These are phyloP conservation scores for Tenualosa ilisha DNA, from an alignment of 2,797 vertebrate species.

Conservation along the genomic window DNA sequence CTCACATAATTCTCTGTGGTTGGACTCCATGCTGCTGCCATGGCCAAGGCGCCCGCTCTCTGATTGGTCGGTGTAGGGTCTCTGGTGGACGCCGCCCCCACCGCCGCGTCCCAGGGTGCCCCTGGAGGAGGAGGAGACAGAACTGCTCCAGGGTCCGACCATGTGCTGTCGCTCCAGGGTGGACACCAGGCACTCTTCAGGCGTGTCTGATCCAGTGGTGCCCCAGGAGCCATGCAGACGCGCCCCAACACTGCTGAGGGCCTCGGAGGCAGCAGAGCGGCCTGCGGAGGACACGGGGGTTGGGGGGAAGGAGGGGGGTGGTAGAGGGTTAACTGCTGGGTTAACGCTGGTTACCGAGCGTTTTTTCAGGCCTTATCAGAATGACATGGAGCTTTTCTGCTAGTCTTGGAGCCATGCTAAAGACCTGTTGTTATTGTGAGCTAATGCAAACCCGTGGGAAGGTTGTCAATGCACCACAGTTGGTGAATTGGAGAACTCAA, in stretches of 20 bases:
- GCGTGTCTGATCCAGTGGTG: constrained; percentile 63
- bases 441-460: neutral
- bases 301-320: too few relatives aligned
- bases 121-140: constrained; percentile 81
- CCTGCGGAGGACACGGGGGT: constrained; percentile 26
- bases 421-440: too few relatives aligned
- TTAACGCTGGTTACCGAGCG: neutral
- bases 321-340: neutral
- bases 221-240: constrained; percentile 74
- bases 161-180: constrained; percentile 76
- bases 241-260: constrained; percentile 65
- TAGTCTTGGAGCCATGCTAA: neutral
- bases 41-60: constrained; percentile 83
- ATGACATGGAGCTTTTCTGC: neutral
- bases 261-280: constrained; percentile 54
- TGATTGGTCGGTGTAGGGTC: constrained; percentile 82
- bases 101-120: constrained; percentile 76
- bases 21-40: constrained; percentile 87
- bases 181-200: constrained; percentile 78
- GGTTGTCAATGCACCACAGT: neutral
- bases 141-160: constrained; percentile 78
- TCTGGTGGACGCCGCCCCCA: constrained; percentile 70
- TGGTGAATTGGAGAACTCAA: too few relatives aligned
- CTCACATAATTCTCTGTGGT: constrained; percentile 93
- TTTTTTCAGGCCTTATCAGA: neutral